phyloP scores from a whole-genome alignment of 2,113 vertebrate species.

The Eurypyga helias region DNA sequence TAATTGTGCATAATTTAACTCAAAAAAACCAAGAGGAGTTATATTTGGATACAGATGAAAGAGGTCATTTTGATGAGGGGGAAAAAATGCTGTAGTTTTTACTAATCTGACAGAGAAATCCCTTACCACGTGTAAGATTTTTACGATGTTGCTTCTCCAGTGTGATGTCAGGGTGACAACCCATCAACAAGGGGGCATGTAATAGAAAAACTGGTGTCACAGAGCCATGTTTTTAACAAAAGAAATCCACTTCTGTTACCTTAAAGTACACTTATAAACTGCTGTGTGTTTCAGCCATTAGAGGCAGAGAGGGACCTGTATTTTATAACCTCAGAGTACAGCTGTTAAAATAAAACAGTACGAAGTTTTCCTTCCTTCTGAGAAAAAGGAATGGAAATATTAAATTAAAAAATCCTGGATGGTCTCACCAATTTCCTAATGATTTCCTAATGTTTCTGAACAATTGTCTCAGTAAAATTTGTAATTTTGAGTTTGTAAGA shows the following conservation, averaged over 20 bases:
- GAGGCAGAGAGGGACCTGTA: not conserved
- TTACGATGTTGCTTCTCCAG: not conserved
- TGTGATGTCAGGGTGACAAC: not conserved
- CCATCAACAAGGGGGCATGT: not conserved
- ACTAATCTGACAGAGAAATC: not conserved
- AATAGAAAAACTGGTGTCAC: not conserved
- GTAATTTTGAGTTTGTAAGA: not conserved
- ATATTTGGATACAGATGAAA: slow-evolving; percentile 25
- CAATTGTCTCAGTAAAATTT: not conserved
- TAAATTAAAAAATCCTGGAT: not conserved
- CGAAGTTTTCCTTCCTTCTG: not conserved
- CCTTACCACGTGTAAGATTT: not conserved
- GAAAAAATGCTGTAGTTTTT: not conserved
- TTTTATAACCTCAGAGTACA: not conserved
- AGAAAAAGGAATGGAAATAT: not conserved
- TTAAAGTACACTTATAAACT: not conserved
- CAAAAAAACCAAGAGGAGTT: slow-evolving; percentile 19
- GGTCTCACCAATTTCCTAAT: not conserved
- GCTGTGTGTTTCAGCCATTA: not conserved
- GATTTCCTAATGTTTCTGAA: not conserved
- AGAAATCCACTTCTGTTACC: not conserved
- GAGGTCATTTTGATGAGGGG: slow-evolving; percentile 8
- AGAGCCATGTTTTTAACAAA: not conserved
- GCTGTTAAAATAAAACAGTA: not conserved
- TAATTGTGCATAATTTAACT: slow-evolving; percentile 53